Base-by-base conservation (phyloP, 2,888 invertebrate species). In the Adela reaumurella region DNA sequence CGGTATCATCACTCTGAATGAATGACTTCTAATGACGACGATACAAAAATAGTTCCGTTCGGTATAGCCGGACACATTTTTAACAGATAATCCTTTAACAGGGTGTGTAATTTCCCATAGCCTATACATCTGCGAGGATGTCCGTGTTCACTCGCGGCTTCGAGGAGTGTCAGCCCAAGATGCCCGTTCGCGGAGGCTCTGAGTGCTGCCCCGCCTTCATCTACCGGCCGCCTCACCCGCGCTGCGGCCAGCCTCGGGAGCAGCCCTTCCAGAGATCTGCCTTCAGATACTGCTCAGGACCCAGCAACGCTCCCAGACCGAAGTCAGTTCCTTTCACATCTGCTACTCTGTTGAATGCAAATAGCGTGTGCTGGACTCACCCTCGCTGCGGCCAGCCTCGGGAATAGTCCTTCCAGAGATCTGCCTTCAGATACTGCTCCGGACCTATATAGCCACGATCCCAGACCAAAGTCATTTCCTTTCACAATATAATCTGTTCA, bases 381-480 rank as follows among this genome's bases (percentile, higher is more conserved):
- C 76, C 76, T 0, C 59, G 70, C 1, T 76, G 62, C 47, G 77
- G 77, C 2, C 77, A 77, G 52, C 77, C 77, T 0, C 60, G 76
- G 20, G 71, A 67, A 1, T 73, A 76, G 51, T 74, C 77, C 0
- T 72, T 69, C 53, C 67, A 65, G 53, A 64, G 58, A 48, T 74
- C 74, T 55, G 56, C 57, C 14, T 55, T 63, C 0, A 50, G 57
- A 10, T 70, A 63, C 45, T 65, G 58, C 52, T 19, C 42, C 2
- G 66, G 59, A 24, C 70, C 72, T n/a, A n/a, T n/a, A n/a, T 2
- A 68, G 64, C 19, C 71, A 74, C 52, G 73, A 63, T 6, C 76
- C 76, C 10, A 43, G 55, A 48, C 68, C 68, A 53, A 64, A 60
- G 74, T 72, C 56, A 48, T 41, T 41, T 11, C 19, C 17, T 17